A percentile compares a stretch with the other conserved stretches of the same genome.
Evolutionary conservation across 2,888 invertebrate species (phyloP).

Genomic region (Petrophora chlorosata): DNA sequence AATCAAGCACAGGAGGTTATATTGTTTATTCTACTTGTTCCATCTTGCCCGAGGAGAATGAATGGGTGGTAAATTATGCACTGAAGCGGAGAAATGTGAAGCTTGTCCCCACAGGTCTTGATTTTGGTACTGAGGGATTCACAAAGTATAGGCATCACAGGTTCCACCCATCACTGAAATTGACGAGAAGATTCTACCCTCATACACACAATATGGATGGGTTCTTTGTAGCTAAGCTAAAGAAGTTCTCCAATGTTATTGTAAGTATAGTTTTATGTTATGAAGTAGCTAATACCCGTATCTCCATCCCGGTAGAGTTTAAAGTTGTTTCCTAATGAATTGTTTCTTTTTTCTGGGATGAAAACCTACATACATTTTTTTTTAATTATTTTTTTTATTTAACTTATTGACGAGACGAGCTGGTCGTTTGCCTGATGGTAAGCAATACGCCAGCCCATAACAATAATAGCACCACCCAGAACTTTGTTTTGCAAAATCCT

Average conservation of each 20-base stretch:
- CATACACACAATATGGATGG: conserved; percentile 99
- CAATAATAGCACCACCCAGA: too few relatives aligned
- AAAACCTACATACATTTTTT: too few relatives aligned
- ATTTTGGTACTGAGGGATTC: conserved; percentile 98
- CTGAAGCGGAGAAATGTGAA: conserved; percentile 96
- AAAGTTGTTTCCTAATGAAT: too few relatives aligned
- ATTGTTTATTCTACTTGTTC: conserved; percentile 99
- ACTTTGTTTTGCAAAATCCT: too few relatives aligned
- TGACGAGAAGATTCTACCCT: conserved; percentile 96
- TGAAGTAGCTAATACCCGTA: too few relatives aligned
- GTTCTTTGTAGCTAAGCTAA: conserved; percentile 98
- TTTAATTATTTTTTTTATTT: too few relatives aligned
- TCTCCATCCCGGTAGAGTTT: too few relatives aligned
- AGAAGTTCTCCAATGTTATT: conserved; percentile 94
- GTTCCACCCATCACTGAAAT: conserved; percentile 95
- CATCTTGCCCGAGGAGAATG: conserved; percentile 98
- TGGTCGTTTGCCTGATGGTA: too few relatives aligned
- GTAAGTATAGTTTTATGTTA: conserved; percentile 56
- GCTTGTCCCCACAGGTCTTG: conserved; percentile 95
- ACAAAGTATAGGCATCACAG: conserved; percentile 92
- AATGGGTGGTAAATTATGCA: conserved; percentile 98
- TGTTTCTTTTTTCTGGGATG: too few relatives aligned
- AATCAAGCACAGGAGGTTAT: conserved; percentile 95
- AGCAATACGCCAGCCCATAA: too few relatives aligned
- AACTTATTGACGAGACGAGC: too few relatives aligned